Evolutionary conservation across 2,113 vertebrate genomes (phyloP).

Genomic region (Panthera uncia): DNA sequence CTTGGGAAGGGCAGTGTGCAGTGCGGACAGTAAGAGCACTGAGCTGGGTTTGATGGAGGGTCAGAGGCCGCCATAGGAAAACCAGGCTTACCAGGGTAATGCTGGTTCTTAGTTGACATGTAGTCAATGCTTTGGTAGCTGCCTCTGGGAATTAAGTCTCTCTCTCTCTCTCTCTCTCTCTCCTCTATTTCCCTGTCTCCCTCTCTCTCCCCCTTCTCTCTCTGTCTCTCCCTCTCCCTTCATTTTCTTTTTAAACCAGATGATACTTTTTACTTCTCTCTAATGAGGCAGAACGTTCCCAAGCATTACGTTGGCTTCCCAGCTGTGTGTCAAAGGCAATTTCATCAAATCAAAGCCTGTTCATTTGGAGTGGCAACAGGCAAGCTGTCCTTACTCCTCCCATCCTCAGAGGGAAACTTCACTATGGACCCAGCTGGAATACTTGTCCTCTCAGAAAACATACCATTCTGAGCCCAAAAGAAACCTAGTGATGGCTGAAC

Average conservation of each 20-base stretch:
- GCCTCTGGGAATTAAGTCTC: not conserved
- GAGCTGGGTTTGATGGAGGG: not conserved
- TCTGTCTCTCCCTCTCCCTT: not conserved
- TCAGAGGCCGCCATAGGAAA: not conserved
- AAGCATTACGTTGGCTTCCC: not conserved
- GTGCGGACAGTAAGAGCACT: not conserved
- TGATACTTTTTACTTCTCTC: not conserved
- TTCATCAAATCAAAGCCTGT: not conserved
- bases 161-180: not conserved
- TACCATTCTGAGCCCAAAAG: not conserved
- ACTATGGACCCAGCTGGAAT: not conserved
- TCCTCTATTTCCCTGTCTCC: not conserved
- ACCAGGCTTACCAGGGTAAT: not conserved
- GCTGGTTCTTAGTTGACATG: not conserved
- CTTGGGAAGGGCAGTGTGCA: not conserved
- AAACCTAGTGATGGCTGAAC: not conserved
- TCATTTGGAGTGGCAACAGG: not conserved
- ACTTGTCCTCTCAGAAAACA: constrained; percentile 1
- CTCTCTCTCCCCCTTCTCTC: not conserved
- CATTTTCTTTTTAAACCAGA: not conserved
- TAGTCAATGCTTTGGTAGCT: not conserved
- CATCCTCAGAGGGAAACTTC: not conserved
- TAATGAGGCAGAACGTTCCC: not conserved
- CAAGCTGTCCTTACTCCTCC: not conserved
- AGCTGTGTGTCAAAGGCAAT: not conserved